Base-by-base conservation (phyloP, 2,888 invertebrate genomes). In the Habrosyne pyritoides region DNA sequence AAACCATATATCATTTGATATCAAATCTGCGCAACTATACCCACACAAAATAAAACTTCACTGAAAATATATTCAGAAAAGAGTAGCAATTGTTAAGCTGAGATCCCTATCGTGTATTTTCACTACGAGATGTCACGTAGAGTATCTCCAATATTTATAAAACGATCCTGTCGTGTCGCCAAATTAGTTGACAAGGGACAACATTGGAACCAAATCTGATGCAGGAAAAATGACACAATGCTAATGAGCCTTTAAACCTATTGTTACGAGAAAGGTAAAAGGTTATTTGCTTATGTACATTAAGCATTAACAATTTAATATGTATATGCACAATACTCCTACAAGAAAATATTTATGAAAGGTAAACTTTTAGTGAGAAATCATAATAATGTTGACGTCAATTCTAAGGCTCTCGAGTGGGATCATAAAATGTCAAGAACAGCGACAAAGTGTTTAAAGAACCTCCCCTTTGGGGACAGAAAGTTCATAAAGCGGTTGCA, bases 401-500 rank as follows among this genome's bases (percentile, higher is more conserved):
- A 56, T 42, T 54, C 50, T 52, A 21, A 57, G 47, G 52, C 42
- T 18, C 14, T 18, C 62, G 60, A 58, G 63, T 53, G 57, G 54
- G 53, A 61, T 70, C 58, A 66, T 55, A 69, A 78, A 75, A 67
- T 69, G 67, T 75, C 66, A 59, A 59, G 53, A 65, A 60, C 64
- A 64, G 61, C 66, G 65, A 77, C 64, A 73, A 80, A 77, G 77
- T 74, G 71, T 67, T 53, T 68, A 66, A 71, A 67, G 69, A 73
- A 70, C 65, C 65, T 56, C 64, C 69, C 73, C 78, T 71, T 42
- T 66, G 65, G 76, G 75, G 77, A 73, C 59, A 57, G 55, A 69
- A 66, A 73, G 66, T 78, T 76, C 72, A 73, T 79, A 78, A 78
- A 78, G 74, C 70, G 73, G 74, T 74, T 71, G 72, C 63, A 61